phyloP scores from a whole-genome alignment of 2,888 invertebrate genomes.

The Xylophagus ater region DNA sequence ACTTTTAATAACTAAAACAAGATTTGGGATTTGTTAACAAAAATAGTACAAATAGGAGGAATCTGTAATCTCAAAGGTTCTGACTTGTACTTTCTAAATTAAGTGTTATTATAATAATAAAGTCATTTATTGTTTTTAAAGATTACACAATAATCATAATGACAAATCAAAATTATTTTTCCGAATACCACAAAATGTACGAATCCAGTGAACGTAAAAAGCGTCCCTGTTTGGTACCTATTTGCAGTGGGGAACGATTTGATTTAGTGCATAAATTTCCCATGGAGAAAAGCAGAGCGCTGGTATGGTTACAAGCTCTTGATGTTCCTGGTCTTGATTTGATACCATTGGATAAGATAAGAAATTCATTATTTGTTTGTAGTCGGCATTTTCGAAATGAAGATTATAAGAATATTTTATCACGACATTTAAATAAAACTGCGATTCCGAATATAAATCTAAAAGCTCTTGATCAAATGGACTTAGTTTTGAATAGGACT shows the following conservation, averaged over 20 bases:
- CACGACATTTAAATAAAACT: slow-evolving; percentile 23
- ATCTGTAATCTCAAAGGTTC: no score
- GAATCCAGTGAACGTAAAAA: slow-evolving; percentile 7
- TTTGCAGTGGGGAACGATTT: slow-evolving; percentile 22
- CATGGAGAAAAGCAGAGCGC: slow-evolving; percentile 12
- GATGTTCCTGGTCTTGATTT: slow-evolving; percentile 14
- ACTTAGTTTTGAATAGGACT: slow-evolving; percentile 1
- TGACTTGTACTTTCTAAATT: no score
- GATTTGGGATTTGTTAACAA: no score
- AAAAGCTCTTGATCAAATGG: slow-evolving; percentile 17
- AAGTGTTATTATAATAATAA: no score
- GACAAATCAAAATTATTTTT: not conserved
- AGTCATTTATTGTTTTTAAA: not conserved
- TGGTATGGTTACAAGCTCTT: slow-evolving; percentile 20
- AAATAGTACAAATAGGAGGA: no score
- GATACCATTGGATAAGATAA: slow-evolving; percentile 14
- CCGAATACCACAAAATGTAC: no score
- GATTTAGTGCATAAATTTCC: slow-evolving; percentile 26
- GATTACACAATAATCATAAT: not conserved
- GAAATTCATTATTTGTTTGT: slow-evolving; percentile 21
- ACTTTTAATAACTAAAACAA: no score
- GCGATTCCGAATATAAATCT: slow-evolving; percentile 25
- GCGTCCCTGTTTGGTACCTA: slow-evolving; percentile 20
- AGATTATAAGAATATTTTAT: slow-evolving; percentile 24
- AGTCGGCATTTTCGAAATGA: slow-evolving; percentile 23